Base-by-base conservation (phyloP, 2,888 invertebrate species). In the Stomorhina lunata region DNA sequence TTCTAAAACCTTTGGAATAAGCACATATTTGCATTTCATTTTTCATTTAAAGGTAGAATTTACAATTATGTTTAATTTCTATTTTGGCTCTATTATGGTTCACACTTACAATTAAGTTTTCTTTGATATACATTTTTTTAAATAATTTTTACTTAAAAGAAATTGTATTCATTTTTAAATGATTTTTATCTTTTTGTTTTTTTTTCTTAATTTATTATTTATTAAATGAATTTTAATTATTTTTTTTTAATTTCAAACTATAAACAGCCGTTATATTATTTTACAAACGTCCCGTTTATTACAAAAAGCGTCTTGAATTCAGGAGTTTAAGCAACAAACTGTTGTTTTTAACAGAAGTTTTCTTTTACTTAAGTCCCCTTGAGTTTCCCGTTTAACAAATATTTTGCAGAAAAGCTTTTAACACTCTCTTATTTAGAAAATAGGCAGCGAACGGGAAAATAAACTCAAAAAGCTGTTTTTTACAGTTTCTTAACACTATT, bases 241-340 rank as follows among this genome's bases (percentile, higher is more conserved):
- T 40, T 61, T 61, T 32, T 20, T 22, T 22, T 4, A 61, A 15
- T 40, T 27, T 32, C 10, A 55, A 32, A 0, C 9, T 25, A 27
- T 66, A 57, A 66, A 45, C 50, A 59, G 50, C 77, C 69, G 77
- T 63, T 77, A 63, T 15, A 43, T 17, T 59, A n/a, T 57, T 25
- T 37, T 69, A 17, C 1, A 17, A 27, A 40, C 7, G n/a, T 32
- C 22, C n/a, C 29, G 25, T 68, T 59, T 29, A 4, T 40, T 20
- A 7, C 29, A 34, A 59, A 77, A 86, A 83, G 84, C 87, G 86
- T 88, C 90, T 89, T 87, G 86, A 86, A 80, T 85, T 86, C 84
- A 85, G 84, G 86, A 90, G 86, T 86, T 87, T 87, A 87, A 89
- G 89, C 90, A 90, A 90, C 90, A 90, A 90, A 90, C 90, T 90